Conservation (phyloP, 2,888 invertebrate genomes). For the Volucella inflata region DNA sequence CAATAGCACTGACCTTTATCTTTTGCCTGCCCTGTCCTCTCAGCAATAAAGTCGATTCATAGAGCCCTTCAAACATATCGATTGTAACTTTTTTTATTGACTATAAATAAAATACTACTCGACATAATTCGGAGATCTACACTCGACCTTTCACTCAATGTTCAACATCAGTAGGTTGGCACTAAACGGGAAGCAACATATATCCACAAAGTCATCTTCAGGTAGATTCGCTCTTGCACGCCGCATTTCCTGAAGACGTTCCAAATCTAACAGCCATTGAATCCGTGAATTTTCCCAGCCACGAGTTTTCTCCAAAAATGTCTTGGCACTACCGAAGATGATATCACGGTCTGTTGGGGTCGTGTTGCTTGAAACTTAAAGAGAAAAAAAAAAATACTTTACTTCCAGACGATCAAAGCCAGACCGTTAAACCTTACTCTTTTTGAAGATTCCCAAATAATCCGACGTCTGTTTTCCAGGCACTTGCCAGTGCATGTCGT, state of each 20-base stretch:
- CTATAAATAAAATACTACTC: too few relatives aligned
- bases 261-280: slow-evolving; percentile 69
- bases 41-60: too few relatives aligned
- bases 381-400: not conserved
- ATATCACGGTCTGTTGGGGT: slow-evolving; percentile 58
- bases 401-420: not conserved
- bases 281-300: slow-evolving; percentile 68
- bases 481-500: slow-evolving; percentile 1
- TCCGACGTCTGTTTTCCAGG: slow-evolving; percentile 13
- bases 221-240: not conserved
- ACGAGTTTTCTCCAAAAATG: slow-evolving; percentile 14
- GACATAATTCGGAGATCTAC: too few relatives aligned
- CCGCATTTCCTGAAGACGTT: slow-evolving; percentile 30
- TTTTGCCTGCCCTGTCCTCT: too few relatives aligned
- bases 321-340: slow-evolving; percentile 52
- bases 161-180: slow-evolving; percentile 44
- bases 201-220: slow-evolving; percentile 48
- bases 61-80: too few relatives aligned
- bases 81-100: too few relatives aligned
- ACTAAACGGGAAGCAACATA: slow-evolving; percentile 68
- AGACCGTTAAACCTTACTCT: slow-evolving; percentile 18
- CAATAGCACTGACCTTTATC: too few relatives aligned
- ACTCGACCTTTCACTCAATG: not conserved
- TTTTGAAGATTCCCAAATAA: slow-evolving; percentile 26
- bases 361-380: slow-evolving; percentile 48